phyloP scores from a whole-genome alignment of 2,888 invertebrate species.

The Heliconius sara region DNA sequence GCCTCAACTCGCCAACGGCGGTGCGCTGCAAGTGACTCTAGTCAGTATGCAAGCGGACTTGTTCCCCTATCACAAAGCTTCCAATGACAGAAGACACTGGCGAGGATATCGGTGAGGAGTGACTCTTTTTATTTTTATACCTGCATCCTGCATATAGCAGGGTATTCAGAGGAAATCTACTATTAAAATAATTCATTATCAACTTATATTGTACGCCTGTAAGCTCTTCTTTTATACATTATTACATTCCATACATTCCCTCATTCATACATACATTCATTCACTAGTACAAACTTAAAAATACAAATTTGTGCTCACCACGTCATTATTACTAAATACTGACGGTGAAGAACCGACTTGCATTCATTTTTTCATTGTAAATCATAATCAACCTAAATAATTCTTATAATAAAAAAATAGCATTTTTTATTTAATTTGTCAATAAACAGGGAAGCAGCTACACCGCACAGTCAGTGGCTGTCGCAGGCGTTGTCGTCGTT shows the following conservation, averaged over 20 bases:
- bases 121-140: not conserved
- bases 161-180: not conserved
- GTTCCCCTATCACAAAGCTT: constrained; percentile 98
- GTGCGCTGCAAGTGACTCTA: constrained; percentile 95
- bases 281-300: too few species aligned
- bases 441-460: constrained; percentile 87
- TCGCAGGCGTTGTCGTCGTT: constrained; percentile 92
- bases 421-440: constrained; percentile 6
- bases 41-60: constrained; percentile 95
- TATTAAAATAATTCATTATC: too few species aligned
- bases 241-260: too few species aligned
- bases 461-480: constrained; percentile 93
- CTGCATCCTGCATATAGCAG: not conserved
- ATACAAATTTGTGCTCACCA: too few species aligned
- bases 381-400: too few species aligned
- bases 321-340: too few species aligned
- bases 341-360: too few species aligned
- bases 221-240: too few species aligned
- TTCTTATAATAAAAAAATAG: too few species aligned
- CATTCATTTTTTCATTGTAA: too few species aligned
- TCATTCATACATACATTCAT: too few species aligned
- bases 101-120: constrained; percentile 85
- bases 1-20: constrained; percentile 93
- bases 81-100: constrained; percentile 95
- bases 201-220: too few species aligned